These are phyloP conservation scores for Drosophila merina DNA, from an alignment of 2,888 invertebrate genomes.

Conservation along the genomic window DNA sequence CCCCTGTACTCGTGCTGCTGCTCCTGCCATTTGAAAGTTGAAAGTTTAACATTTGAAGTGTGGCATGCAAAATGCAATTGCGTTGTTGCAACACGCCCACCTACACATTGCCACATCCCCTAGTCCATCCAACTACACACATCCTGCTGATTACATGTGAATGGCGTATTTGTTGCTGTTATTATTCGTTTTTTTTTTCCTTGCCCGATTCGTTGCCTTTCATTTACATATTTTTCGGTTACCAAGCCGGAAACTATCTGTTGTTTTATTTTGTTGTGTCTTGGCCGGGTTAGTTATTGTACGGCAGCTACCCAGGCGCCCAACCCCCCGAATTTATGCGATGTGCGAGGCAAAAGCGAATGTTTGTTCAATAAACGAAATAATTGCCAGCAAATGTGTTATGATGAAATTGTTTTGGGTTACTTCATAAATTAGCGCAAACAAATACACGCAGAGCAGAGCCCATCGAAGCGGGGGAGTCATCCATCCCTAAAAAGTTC, in stretches of 20 bases:
- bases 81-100: constrained; percentile 49
- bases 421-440: constrained; percentile 78
- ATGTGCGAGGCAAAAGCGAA: constrained; percentile 58
- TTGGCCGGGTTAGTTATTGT: constrained; percentile 45
- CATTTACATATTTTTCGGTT: constrained; percentile 75
- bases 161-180: constrained; percentile 32
- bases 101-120: no score
- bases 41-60: constrained; percentile 50
- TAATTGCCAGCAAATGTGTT: constrained; percentile 78
- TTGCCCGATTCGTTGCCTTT: neutral
- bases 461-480: constrained; percentile 7
- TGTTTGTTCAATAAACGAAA: constrained; percentile 78
- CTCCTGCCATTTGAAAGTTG: constrained; percentile 54
- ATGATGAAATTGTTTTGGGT: constrained; percentile 79
- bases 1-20: neutral
- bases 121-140: neutral
- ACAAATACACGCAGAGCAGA: constrained; percentile 39
- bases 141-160: constrained; percentile 48
- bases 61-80: constrained; percentile 71
- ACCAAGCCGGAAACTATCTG: constrained; percentile 60
- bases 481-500: neutral
- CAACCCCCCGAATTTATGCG: constrained; percentile 67
- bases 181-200: constrained; percentile 20
- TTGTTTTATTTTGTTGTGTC: constrained; percentile 49
- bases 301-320: neutral